phyloP scores from a whole-genome alignment of 2,797 vertebrate species.

The Bovichtus variegatus region DNA sequence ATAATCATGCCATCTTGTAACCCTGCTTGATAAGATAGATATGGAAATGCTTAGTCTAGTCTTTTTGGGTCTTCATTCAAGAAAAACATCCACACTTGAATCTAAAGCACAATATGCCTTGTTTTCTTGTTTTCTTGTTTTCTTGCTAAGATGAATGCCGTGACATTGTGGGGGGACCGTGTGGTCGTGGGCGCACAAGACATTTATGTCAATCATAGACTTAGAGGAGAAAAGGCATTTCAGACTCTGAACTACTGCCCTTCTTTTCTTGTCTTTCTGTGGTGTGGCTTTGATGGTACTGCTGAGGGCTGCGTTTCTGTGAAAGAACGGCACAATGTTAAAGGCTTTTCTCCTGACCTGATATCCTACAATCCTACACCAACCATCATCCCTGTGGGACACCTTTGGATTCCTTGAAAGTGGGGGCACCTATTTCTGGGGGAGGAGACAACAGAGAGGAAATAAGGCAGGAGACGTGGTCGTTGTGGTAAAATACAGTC shows the following conservation, averaged over 20 bases:
- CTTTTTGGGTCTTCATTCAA: constrained; percentile 56
- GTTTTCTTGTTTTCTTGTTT: too few relatives aligned
- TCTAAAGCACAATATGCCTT: constrained; percentile 64
- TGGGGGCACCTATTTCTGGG: constrained; percentile 69
- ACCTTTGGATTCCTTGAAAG: constrained; percentile 46
- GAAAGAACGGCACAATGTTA: constrained; percentile 19
- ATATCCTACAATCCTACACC: constrained; percentile 69
- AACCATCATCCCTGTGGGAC: constrained; percentile 37
- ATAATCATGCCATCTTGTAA: too few relatives aligned
- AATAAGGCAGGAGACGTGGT: constrained; percentile 21
- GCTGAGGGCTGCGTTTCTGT: constrained; percentile 53
- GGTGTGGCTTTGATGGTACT: constrained; percentile 41
- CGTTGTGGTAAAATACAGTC: constrained; percentile 24
- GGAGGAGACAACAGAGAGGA: constrained; percentile 43
- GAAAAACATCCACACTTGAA: constrained; percentile 45
- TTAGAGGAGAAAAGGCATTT: constrained; percentile 54
- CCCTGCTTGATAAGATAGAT: too few relatives aligned
- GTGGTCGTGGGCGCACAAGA: constrained; percentile 68
- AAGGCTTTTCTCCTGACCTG: constrained; percentile 50
- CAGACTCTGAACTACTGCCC: constrained; percentile 54
- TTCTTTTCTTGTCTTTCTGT: constrained; percentile 55
- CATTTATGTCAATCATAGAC: constrained; percentile 72
- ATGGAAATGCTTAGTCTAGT: constrained; percentile 34
- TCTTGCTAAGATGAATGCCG: constrained; percentile 69
- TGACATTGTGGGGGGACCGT: constrained; percentile 65